Base-by-base conservation (phyloP, 1,140 invertebrate genomes). In the Melitaea cinxia region DNA sequence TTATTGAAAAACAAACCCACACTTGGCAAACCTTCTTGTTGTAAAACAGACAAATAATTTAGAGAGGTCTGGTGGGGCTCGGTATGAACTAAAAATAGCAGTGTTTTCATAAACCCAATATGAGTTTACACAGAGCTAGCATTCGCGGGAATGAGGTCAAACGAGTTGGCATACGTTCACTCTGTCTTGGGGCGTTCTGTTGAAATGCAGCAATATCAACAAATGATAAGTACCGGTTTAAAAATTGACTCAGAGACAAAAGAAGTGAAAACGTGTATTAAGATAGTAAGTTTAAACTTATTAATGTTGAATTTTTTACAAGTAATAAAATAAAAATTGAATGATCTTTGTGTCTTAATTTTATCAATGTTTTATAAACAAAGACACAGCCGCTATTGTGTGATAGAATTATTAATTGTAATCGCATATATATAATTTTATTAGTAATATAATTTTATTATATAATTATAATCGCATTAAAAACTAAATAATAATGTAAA, bases 101-200 rank as follows among this genome's bases (percentile, higher is more conserved):
- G 70, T 87, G 87, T 89, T 88, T 88, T 87, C 82, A 85, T 88
- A 88, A 85, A 76, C 70, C 76, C 83, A 79, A 88, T 88, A 88
- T 85, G 83, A 86, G 80, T 87, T 89, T 86, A 85, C 85, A 78
- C 82, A 86, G 82, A 84, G 79, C 82, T 82, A 80, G 80, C 72
- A 52, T 72, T 83, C 77, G 65, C 77, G 81, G 71, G 83, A 90
- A 90, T 88, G 86, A 83, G 88, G 88, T 89, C 82, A 86, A 82
- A 78, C 75, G 84, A 81, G 73, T 88, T 88, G 82, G 88, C 83
- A 87, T 82, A 75, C 79, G 77, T 82, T 78, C 76, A 58, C 72
- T 64, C 60, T 61, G 61, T 70, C 65, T 65, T 70, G 58, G 49
- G 68, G 73, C 68, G 70, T 63, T 62, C 61, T 66, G 70, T 76